Evolutionary conservation across 2,113 vertebrate species (phyloP), one percentile per base, ranked within the genome.

Genomic region (Anas platyrhynchos): DNA sequence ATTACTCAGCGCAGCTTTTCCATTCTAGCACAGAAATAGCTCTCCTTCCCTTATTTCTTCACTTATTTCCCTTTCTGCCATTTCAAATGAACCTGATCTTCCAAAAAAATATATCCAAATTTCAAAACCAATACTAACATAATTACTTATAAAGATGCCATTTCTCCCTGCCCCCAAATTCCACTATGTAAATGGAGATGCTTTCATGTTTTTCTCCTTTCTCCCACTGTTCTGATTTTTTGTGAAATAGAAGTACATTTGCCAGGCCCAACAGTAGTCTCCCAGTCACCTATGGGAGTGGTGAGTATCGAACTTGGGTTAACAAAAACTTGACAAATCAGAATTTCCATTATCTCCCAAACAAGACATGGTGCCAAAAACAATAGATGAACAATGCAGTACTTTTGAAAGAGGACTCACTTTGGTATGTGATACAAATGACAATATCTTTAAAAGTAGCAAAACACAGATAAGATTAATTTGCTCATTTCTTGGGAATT

Each of bases 381-480:
- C 76, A 96, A 96, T 83, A 89, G 4, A 43, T 56, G 38, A 54
- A 89, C 89, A 95, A 91, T 89, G 75, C 69, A 87, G 78, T 62
- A 52, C 36, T 91, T 91, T 84, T 94, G 87, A 78, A 94, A 94
- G 69, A 90, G 67, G n/a, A 34, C 46, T 95, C 61, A 25, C 50
- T 58, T 79, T 66, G 52, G 59, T 75, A 74, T 91, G 81, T 81
- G 71, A 87, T 86, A 87, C 16, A 11, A 94, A 96, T 32, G 56
- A 66, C 36, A 80, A 2, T 95, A 94, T 95, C 71, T 95, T 89
- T 86, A 72, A 62, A 91, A 89, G 87, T 9, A 89, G 85, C 59
- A 93, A 94, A 96, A 83, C 85, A 95, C 16, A 93, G 91, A 95
- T 94, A 95, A 82, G 84, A 83, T 84, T 93, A 80, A 75, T 93